phyloP scores from a whole-genome alignment of 2,113 vertebrate genomes.

The Labeo rohita region DNA sequence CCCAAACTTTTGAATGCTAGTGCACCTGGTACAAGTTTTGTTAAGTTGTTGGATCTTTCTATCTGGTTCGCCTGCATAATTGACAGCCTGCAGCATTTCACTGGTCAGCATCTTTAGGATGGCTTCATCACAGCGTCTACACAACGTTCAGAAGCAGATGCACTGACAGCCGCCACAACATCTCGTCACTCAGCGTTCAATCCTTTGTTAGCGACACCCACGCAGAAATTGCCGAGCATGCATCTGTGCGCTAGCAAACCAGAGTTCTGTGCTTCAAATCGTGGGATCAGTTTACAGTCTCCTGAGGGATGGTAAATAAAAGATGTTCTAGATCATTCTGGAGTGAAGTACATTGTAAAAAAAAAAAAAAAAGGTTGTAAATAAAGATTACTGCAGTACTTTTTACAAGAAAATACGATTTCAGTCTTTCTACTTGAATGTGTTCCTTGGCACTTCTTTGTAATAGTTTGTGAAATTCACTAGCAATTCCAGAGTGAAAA shows the following conservation, averaged over 20 bases:
- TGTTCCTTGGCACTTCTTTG: not conserved
- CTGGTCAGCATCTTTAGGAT: not conserved
- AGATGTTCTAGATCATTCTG: no score
- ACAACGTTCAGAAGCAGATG: not conserved
- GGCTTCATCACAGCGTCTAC: not conserved
- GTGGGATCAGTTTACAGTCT: not conserved
- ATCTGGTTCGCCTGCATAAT: not conserved
- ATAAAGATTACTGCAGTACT: not conserved
- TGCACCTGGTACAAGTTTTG: not conserved
- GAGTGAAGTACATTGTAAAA: no score
- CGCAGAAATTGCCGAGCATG: not conserved
- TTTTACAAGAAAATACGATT: not conserved
- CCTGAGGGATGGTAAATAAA: not conserved
- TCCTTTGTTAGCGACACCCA: not conserved
- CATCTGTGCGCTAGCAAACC: not conserved
- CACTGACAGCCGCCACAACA: not conserved
- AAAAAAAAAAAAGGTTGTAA: no score
- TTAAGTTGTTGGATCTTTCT: not conserved
- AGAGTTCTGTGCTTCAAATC: not conserved
- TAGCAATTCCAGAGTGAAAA: not conserved
- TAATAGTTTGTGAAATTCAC: not conserved
- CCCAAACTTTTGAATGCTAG: not conserved
- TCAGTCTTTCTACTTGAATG: not conserved
- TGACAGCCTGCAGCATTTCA: slow-evolving; percentile 10
- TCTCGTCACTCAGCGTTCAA: slow-evolving; percentile 8